Percentiles rank a stretch among this genome's conserved stretches.
Evolutionary conservation across 2,797 vertebrate species (phyloP).

Genomic region (Anas acuta): DNA sequence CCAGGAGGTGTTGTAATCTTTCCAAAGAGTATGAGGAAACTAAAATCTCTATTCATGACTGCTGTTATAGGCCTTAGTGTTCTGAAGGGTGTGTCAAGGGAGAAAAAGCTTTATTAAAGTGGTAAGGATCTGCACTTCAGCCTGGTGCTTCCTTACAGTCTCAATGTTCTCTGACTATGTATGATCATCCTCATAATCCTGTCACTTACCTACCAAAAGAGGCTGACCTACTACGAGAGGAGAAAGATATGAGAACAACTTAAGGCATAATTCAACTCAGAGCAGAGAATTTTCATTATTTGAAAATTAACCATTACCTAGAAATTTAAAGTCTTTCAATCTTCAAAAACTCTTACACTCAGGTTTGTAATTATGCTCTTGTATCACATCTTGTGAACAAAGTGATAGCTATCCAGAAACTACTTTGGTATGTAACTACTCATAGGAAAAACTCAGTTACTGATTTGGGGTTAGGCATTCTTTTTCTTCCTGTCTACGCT

Average conservation of each 20-base stretch:
- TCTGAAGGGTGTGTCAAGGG: not conserved
- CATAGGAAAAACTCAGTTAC: not conserved
- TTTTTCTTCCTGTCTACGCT: not conserved
- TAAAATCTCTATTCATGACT: not conserved
- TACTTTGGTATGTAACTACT: not conserved
- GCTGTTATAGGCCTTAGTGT: not conserved
- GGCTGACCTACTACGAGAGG: rapidly evolving
- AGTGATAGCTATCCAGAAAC: not conserved
- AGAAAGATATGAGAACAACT: not conserved
- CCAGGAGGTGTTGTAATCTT: not conserved
- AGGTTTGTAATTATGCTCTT: not conserved
- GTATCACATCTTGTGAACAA: not conserved
- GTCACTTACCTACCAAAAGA: not conserved
- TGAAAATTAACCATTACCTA: not conserved
- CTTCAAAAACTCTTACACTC: not conserved
- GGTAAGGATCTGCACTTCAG: not conserved
- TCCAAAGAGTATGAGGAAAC: not conserved
- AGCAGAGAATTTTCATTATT: not conserved
- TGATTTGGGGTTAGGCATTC: not conserved
- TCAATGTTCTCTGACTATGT: rapidly evolving
- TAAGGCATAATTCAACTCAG: not conserved
- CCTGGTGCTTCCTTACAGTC: not conserved
- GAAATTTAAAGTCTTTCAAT: not conserved
- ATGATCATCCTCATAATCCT: not conserved
- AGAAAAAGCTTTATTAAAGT: not conserved